phyloP scores from a whole-genome alignment of 2,113 vertebrate genomes.

The Tragelaphus strepsiceros region DNA sequence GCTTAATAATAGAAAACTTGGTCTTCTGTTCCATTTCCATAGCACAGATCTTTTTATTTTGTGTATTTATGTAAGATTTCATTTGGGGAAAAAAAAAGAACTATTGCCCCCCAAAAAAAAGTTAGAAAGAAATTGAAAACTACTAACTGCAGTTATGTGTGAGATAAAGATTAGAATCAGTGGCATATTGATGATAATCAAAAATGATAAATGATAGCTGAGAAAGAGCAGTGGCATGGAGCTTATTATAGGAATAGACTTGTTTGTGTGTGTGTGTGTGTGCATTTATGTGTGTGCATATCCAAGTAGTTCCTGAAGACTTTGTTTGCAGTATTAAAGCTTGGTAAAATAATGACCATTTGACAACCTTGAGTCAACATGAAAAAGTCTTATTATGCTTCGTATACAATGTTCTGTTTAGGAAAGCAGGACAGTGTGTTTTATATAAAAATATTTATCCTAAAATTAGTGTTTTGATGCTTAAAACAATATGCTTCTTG shows the following conservation, averaged over 20 bases:
- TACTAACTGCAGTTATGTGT: neutral
- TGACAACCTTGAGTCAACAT: neutral
- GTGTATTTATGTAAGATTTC: neutral
- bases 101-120: neutral
- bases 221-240: neutral
- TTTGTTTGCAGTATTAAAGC: neutral
- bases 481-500: neutral
- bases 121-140: neutral
- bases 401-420: neutral
- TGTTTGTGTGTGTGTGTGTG: neutral
- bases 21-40: neutral
- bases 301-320: conserved; percentile 1
- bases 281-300: neutral
- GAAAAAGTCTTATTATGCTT: neutral
- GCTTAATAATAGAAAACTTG: neutral
- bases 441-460: neutral
- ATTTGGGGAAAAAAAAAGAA: neutral
- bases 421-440: neutral
- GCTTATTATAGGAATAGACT: neutral
- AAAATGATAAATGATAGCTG: conserved; percentile 27
- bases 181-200: conserved; percentile 9
- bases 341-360: conserved; percentile 13
- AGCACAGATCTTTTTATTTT: neutral
- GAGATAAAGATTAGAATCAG: conserved; percentile 41
- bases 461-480: conserved; percentile 7